Evolutionary conservation across 2,888 invertebrate genomes (phyloP).

Genomic region (Nephrotoma guestfalica): DNA sequence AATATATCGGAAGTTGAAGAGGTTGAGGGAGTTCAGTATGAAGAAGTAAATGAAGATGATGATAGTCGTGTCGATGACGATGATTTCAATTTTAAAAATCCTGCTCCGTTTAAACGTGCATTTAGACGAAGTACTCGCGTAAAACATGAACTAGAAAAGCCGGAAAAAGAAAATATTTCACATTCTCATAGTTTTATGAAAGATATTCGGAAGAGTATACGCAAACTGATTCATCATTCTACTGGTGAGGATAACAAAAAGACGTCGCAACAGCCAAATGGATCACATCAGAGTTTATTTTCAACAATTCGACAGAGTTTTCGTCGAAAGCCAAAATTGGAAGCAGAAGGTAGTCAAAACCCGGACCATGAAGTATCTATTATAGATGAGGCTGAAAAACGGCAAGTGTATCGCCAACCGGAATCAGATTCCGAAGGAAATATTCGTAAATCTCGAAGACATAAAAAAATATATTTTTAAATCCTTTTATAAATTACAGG

Average conservation of each 20-base stretch:
- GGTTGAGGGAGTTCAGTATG: background rate
- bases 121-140: constrained; percentile 20
- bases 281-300: constrained; percentile 8
- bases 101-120: constrained; percentile 26
- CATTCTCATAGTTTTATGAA: constrained; percentile 7
- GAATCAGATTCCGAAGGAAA: background rate
- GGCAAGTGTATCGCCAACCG: constrained; percentile 13
- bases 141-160: constrained; percentile 12
- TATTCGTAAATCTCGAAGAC: background rate
- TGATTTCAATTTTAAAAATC: constrained; percentile 21
- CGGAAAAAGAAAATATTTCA: constrained; percentile 17
- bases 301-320: constrained; percentile 25
- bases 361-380: constrained; percentile 22
- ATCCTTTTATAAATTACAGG: background rate
- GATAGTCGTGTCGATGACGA: constrained; percentile 16
- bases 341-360: background rate
- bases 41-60: constrained; percentile 4
- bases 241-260: constrained; percentile 9
- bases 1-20: background rate
- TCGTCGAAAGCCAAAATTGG: constrained; percentile 20
- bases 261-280: background rate
- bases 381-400: constrained; percentile 24
- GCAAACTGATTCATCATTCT: constrained; percentile 23
- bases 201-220: constrained; percentile 27
- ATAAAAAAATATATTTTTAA: background rate